Percentiles rank a stretch among this genome's conserved stretches.
Evolutionary conservation across 2,797 vertebrate species (phyloP).

Genomic region (Zalophus californianus): DNA sequence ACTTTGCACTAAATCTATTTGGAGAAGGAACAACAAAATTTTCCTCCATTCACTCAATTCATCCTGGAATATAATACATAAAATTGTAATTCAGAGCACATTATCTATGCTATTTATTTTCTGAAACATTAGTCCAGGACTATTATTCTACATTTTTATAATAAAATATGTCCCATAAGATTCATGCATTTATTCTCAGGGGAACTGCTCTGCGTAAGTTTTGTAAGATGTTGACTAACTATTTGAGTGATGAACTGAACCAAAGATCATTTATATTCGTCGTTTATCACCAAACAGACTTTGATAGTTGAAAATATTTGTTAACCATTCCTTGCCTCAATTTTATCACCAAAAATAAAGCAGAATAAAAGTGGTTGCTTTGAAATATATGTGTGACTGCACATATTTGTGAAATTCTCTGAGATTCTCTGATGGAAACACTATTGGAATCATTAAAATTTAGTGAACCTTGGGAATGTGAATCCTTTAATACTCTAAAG

Average conservation of each 20-base stretch:
- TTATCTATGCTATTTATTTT: slow-evolving; percentile 54
- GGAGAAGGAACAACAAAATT: slow-evolving; percentile 60
- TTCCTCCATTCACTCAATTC: slow-evolving; percentile 66
- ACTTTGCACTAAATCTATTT: slow-evolving; percentile 70
- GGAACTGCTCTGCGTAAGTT: background rate
- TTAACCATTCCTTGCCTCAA: slow-evolving; percentile 70
- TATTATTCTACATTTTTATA: slow-evolving; percentile 66
- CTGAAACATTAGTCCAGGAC: slow-evolving; percentile 57
- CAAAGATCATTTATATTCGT: slow-evolving; percentile 69
- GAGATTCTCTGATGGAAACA: slow-evolving; percentile 58
- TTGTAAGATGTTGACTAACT: slow-evolving; percentile 68
- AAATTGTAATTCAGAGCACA: slow-evolving; percentile 75
- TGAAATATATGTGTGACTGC: slow-evolving; percentile 47
- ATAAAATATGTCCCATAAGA: slow-evolving; percentile 59
- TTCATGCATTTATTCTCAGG: slow-evolving; percentile 40
- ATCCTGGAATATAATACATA: slow-evolving; percentile 52
- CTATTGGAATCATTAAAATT: slow-evolving; percentile 73
- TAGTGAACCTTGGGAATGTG: slow-evolving; percentile 68
- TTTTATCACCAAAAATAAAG: slow-evolving; percentile 57
- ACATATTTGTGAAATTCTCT: slow-evolving; percentile 56
- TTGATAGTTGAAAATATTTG: slow-evolving; percentile 72
- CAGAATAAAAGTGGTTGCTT: slow-evolving; percentile 63
- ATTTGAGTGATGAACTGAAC: slow-evolving; percentile 60
- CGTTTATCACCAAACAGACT: slow-evolving; percentile 59
- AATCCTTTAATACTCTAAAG: slow-evolving; percentile 75